These are phyloP conservation scores for Drosophila trichaetosa DNA, from an alignment of 2,888 invertebrate genomes.

Conservation along the genomic window DNA sequence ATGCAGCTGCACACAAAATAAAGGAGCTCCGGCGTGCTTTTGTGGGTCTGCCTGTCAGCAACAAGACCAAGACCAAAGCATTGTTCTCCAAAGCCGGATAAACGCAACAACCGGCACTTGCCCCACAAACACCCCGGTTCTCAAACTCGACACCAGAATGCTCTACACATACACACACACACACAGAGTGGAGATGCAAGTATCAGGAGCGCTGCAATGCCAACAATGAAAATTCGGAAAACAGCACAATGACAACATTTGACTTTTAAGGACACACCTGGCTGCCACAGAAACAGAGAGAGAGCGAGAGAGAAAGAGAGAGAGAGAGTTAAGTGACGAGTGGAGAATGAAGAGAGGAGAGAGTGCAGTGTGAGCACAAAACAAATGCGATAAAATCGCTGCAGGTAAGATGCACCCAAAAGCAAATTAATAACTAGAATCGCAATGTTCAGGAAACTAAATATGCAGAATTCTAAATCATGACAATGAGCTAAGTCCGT, in stretches of 20 bases:
- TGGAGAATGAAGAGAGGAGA: background rate
- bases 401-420: background rate
- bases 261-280: conserved; percentile 8
- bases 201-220: conserved; percentile 44
- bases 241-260: conserved; percentile 2
- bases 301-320: too few relatives aligned
- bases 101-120: background rate
- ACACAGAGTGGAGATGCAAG: conserved; percentile 15
- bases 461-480: background rate
- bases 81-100: conserved; percentile 17
- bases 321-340: background rate
- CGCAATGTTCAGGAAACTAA: background rate
- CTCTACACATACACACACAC: background rate
- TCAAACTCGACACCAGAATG: background rate
- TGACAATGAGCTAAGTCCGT: background rate
- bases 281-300: background rate
- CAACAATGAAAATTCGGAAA: conserved; percentile 10
- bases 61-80: conserved; percentile 52
- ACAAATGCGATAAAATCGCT: conserved; percentile 6
- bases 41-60: conserved; percentile 21
- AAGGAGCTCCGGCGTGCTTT: conserved; percentile 36
- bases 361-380: conserved; percentile 2
- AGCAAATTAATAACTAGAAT: background rate
- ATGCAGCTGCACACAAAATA: conserved; percentile 52
- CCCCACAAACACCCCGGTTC: conserved; percentile 6